Evolutionary conservation across 2,797 vertebrate species (phyloP).

Genomic region (Enteromius trimaculatus): DNA sequence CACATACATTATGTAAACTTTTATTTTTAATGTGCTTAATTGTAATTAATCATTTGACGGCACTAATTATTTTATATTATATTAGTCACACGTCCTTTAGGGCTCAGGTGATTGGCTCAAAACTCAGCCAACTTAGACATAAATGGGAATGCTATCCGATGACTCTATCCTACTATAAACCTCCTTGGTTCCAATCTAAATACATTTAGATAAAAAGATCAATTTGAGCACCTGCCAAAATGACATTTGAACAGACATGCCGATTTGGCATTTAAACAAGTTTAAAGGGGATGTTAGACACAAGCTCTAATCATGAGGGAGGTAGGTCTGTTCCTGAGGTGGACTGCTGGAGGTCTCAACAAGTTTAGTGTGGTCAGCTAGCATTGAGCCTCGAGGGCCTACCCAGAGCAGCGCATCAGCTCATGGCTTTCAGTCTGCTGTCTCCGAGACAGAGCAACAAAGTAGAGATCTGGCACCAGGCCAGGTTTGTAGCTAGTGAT

Average conservation of each 20-base stretch:
- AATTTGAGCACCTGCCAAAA: conserved; percentile 57
- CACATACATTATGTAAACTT: no score
- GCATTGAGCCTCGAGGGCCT: conserved; percentile 59
- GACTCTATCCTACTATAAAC: neutral
- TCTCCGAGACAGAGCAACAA: conserved; percentile 53
- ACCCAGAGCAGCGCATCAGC: conserved; percentile 66
- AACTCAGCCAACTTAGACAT: neutral
- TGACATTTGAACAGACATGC: conserved; percentile 68
- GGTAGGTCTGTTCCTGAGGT: conserved; percentile 65
- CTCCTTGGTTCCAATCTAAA: neutral
- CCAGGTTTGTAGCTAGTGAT: conserved; percentile 67
- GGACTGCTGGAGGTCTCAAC: conserved; percentile 59
- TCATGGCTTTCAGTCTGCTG: conserved; percentile 58
- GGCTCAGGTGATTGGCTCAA: no score
- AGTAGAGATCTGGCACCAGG: conserved; percentile 60
- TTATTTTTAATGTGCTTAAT: no score
- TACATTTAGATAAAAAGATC: conserved; percentile 1
- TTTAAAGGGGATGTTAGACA: conserved; percentile 69
- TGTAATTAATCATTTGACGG: no score
- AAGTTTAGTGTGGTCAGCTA: conserved; percentile 65
- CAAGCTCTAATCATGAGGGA: conserved; percentile 73
- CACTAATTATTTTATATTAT: neutral
- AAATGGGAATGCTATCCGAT: neutral
- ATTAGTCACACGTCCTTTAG: neutral
- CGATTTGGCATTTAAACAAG: conserved; percentile 73